Base-by-base conservation (phyloP, 2,113 vertebrate species). In the rat (Rattus norvegicus) region DNA sequence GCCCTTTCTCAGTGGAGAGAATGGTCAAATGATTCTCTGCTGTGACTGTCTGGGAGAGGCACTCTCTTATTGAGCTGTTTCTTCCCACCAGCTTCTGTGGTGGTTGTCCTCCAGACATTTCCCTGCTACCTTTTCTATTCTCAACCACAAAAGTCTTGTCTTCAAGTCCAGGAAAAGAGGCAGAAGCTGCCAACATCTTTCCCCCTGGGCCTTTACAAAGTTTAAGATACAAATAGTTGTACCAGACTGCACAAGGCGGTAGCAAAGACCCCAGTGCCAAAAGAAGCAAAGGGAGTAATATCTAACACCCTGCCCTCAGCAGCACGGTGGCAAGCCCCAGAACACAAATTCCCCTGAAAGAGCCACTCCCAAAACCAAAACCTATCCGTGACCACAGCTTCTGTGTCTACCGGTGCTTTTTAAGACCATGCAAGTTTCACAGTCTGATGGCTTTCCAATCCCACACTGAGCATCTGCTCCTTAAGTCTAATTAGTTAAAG, bases 221-320 rank as follows among this genome's bases (percentile, higher is more conserved):
- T 90, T 72, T 19, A 75, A 33, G 20, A 52, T 65, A 39, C 14
- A 52, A 92, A 70, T 17, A 49, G 76, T 87, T 47, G 1, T 4
- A 11, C 0, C 12, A 88, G 12, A 17, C 30, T 28, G 36, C 17
- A 13, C 4, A 2, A 1, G 24, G n/a, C 1, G 3, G 14, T 14
- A 69, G 56, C 28, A 49, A 75, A 94, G 89, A 87, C 1, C 3
- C 10, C 73, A 59, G 13, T 11, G n/a, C 1, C 81, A 59, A 81
- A 93, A 73, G 49, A 30, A 19, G 24, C 0, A 63, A 43, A 73
- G 73, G 5, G 13, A 3, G 1, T 6, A 17, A 8, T 9, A 8
- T 43, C 72, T 28, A 24, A 54, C 43, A n/a, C 6, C 22, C 19
- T 2, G 0, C n/a, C 70, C 12, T 47, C 16, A 72, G 43, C 0